phyloP scores from a whole-genome alignment of 2,113 vertebrate species.

The Regulus satrapa region DNA sequence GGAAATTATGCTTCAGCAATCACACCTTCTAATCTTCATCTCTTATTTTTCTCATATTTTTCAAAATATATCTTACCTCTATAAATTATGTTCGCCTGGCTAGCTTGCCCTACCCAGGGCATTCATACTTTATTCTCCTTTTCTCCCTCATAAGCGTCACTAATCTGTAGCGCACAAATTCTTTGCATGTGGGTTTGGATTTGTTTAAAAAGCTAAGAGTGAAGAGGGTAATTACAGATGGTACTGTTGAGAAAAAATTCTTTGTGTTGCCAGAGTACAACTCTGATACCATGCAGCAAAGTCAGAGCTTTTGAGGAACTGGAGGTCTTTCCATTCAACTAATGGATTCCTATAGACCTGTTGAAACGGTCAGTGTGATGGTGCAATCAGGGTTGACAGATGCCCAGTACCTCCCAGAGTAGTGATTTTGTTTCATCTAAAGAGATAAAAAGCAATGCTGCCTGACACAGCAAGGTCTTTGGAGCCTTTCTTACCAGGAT shows the following conservation, averaged over 20 bases:
- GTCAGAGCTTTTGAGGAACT: neutral
- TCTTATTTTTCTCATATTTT: neutral
- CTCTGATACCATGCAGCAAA: fast-evolving
- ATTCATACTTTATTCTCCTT: neutral
- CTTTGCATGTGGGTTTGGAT: neutral
- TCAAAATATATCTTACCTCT: neutral
- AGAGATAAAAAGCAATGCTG: constrained; percentile 36
- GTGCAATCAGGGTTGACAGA: constrained; percentile 25
- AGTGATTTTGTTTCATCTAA: constrained; percentile 46
- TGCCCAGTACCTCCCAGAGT: constrained; percentile 18
- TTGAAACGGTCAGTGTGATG: constrained; percentile 16
- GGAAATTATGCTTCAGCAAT: neutral
- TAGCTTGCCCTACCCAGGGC: neutral
- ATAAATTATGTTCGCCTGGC: neutral
- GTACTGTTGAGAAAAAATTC: neutral
- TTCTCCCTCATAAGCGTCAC: neutral
- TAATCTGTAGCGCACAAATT: neutral
- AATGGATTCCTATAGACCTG: neutral
- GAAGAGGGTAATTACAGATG: neutral
- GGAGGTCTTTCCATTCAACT: neutral
- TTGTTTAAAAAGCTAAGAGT: neutral
- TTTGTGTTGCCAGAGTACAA: neutral
- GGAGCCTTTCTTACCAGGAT: constrained; percentile 36
- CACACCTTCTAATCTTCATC: neutral
- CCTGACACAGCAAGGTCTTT: constrained; percentile 49